Conservation (phyloP, 2,113 vertebrate genomes). For the Spheniscus mendiculus region DNA sequence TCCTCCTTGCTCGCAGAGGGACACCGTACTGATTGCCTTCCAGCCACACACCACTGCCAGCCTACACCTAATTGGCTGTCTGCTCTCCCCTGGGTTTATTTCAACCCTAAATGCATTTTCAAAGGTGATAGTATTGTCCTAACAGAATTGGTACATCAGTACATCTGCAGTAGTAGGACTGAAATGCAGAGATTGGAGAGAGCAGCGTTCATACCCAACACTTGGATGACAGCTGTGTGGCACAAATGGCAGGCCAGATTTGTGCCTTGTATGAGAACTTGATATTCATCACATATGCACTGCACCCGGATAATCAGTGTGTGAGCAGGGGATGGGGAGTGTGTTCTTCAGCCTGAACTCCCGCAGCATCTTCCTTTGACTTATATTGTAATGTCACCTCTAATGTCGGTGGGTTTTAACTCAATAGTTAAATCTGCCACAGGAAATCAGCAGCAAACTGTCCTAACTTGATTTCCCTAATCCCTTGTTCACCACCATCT, state of each 20-base stretch:
- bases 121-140: background rate
- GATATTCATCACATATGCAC: background rate
- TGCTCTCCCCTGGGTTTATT: background rate
- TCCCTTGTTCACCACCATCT: background rate
- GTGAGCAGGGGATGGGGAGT: background rate
- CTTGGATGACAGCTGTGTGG: background rate
- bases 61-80: background rate
- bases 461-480: slow-evolving; percentile 6
- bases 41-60: background rate
- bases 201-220: background rate
- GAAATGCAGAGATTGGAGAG: background rate
- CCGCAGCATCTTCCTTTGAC: background rate
- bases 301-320: background rate
- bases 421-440: background rate
- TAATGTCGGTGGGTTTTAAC: background rate
- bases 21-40: background rate
- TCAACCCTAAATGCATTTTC: background rate
- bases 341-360: background rate
- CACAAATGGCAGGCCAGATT: background rate
- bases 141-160: background rate
- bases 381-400: background rate
- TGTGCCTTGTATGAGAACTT: background rate
- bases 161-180: background rate
- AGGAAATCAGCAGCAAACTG: background rate
- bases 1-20: background rate